Evolutionary conservation across 2,888 invertebrate genomes (phyloP), one percentile per base, ranked within the genome.

Genomic region (Lochmaea crataegi): DNA sequence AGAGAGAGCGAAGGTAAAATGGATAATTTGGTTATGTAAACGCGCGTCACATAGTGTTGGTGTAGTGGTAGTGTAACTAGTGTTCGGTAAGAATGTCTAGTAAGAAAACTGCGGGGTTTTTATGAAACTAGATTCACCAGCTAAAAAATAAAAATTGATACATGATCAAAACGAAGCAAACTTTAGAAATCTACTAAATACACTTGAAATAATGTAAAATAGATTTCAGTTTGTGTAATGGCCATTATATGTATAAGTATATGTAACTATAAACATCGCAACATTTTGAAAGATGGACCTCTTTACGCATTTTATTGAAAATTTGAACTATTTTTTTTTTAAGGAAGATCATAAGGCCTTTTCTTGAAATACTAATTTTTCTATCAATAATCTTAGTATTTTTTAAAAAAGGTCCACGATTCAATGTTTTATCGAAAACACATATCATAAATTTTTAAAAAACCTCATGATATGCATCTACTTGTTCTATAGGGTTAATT

Each of bases 251-350:
- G 53, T 18, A 75, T 75, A 77, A 73, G 74, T 76, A 79, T 74
- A 76, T 78, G 78, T 74, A 79, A 75, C 75, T 80, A 80, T 80
- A 71, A 80, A 80, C 80, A 80, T 79, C 78, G 76, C 76, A 80
- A 80, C 78, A 73, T 77, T 75, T 66, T 72, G 72, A 68, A 72
- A 76, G 68, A 76, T 48, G 75, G 77, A 76, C 71, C 71, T 66
- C 51, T 70, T 64, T 70, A 70, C 45, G 45, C 26, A 42, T 57
- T 53, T 57, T 45, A 65, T 42, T 42, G 45, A 64, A 70, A 70
- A 70, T 64, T 64, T 70, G 64, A 70, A 70, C 70, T 70, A 70
- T 64, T 56, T 53, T 32, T 32, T 64, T 57, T 61, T 69, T 70
- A 64, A 70, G 64, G 53, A 70, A 70, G 69, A 63, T 69, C 51